Evolutionary conservation across 1,140 invertebrate species (phyloP).

Genomic region (Lutraria rhynchaena): DNA sequence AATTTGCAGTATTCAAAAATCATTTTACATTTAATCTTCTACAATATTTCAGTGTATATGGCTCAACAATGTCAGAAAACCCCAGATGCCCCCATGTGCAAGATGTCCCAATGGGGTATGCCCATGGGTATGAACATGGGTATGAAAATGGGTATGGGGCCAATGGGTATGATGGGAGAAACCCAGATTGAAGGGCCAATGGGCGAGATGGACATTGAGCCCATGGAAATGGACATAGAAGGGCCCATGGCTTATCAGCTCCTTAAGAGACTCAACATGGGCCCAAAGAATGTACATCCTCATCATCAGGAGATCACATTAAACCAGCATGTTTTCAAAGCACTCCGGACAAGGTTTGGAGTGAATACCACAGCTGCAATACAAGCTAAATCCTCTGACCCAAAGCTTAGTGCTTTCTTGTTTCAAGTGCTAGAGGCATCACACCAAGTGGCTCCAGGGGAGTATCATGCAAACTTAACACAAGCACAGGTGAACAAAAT

Average conservation of each 20-base stretch:
- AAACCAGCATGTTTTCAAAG: constrained; percentile 30
- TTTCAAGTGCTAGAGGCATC: constrained; percentile 28
- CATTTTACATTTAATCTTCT: background rate
- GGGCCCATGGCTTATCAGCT: constrained; percentile 40
- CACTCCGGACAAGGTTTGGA: constrained; percentile 33
- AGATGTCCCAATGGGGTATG: background rate
- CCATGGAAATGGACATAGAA: constrained; percentile 51
- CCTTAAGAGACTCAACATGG: constrained; percentile 14
- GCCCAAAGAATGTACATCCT: background rate
- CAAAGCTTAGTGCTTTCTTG: constrained; percentile 46
- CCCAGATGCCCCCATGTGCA: constrained; percentile 30
- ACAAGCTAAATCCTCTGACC: constrained; percentile 11
- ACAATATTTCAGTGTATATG: background rate
- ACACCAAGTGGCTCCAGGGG: constrained; percentile 18
- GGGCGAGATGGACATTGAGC: constrained; percentile 53
- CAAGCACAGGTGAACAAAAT: constrained; percentile 27
- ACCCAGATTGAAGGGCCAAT: constrained; percentile 32
- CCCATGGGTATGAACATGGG: background rate
- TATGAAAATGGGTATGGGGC: constrained; percentile 13
- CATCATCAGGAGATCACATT: constrained; percentile 47
- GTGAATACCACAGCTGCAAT: constrained; percentile 40
- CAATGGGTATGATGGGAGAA: constrained; percentile 16
- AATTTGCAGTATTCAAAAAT: background rate
- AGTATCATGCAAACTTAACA: constrained; percentile 46
- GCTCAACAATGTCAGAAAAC: background rate